Evolutionary conservation across 1,140 invertebrate species (phyloP), one percentile per base, ranked within the genome.

Genomic region (Acromyrmex charruanus): DNA sequence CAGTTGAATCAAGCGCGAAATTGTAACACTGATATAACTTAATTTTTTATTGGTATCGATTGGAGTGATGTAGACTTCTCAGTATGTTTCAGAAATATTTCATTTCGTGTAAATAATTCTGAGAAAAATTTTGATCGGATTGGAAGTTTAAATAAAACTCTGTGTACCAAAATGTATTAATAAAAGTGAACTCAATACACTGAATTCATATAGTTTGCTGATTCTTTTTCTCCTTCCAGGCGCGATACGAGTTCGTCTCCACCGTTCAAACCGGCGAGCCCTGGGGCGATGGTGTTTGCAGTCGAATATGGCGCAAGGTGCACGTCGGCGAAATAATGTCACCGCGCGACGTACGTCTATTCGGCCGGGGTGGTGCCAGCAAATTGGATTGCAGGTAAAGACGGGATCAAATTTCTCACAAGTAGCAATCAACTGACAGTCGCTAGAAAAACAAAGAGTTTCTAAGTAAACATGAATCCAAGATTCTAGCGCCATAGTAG

Each of bases 171-270:
- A 59, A 21, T 58, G 2, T 12, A 18, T 59, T 10, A 58, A 21
- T 25, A 58, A n/a, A 1, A 12, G 2, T 61, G 3, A 4, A 28
- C 3, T 25, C 21, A 28, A 61, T 31, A 63, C 14, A 5, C 21
- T 44, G 18, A 7, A 51, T 14, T 51, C 16, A 6, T 28, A 51
- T 18, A 16, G 31, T 12, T 68, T 55, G 9, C 6, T 31, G 12
- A 44, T 55, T 9, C 6, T 21, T 16, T 31, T 80, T 69, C 1
- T 18, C 4, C n/a, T 88, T 91, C 0, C 61, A 95, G 94, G 95
- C 95, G 12, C 92, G 97, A 77, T 98, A 98, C 93, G 98, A 99
- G 93, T 98, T 99, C 90, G 97, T 98, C 2, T 97, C 98, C 92
- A 98, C 98, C 0, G 94, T 97, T 63, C 96, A 98, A 81, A 97